Percentiles rank a stretch among this genome's conserved stretches.
phyloP scores from a whole-genome alignment of 2,797 vertebrate genomes.

The Rhadinocentrus ornatus region DNA sequence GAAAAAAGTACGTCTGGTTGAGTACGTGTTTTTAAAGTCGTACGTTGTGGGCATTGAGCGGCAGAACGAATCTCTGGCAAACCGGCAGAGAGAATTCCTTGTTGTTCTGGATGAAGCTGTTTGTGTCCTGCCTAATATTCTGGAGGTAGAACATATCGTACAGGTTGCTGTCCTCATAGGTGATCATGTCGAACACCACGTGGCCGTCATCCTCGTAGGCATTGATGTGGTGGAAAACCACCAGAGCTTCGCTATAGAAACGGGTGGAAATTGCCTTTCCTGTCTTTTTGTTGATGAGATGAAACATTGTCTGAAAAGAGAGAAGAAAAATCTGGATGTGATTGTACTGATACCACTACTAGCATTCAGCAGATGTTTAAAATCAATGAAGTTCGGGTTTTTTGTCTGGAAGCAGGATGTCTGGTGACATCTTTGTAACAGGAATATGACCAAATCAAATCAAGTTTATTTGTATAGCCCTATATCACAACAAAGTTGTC shows the following conservation, averaged over 20 bases:
- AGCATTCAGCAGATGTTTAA: no score
- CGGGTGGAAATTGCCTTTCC: constrained; percentile 79
- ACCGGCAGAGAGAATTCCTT: constrained; percentile 71
- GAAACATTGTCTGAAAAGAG: constrained; percentile 86
- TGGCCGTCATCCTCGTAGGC: constrained; percentile 90
- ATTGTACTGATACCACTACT: no score
- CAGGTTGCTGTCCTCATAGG: constrained; percentile 86
- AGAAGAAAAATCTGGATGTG: neutral
- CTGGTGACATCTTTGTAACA: no score
- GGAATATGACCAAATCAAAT: no score
- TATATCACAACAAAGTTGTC: no score
- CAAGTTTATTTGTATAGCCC: no score
- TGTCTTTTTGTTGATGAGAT: constrained; percentile 87
- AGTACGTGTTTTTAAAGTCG: rapidly evolving
- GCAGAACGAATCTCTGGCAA: constrained; percentile 87
- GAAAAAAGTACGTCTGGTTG: no score
- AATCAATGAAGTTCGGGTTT: neutral
- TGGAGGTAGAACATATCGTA: constrained; percentile 92
- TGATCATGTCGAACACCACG: constrained; percentile 88
- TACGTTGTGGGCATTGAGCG: constrained; percentile 84
- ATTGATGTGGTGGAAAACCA: constrained; percentile 94
- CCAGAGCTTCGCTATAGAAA: constrained; percentile 85
- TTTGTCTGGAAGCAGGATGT: neutral
- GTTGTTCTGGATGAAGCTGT: constrained; percentile 66
- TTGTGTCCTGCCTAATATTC: constrained; percentile 73